A percentile compares a stretch with the other conserved stretches of the same genome.
Evolutionary conservation across 1,140 invertebrate genomes (phyloP).

Genomic region (Trissolcus basalis): DNA sequence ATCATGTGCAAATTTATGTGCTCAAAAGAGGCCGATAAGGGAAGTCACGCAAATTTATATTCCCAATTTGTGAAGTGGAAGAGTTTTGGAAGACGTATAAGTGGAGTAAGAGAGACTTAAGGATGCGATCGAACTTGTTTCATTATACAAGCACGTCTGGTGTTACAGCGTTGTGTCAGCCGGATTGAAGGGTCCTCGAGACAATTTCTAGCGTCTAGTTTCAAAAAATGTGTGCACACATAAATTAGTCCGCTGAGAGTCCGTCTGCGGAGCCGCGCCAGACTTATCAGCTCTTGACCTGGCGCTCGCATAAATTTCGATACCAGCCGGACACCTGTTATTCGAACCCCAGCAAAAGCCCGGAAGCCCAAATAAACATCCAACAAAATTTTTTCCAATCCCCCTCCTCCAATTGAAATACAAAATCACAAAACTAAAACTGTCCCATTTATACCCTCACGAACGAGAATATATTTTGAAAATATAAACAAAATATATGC

Average conservation of each 20-base stretch:
- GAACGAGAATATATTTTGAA: too few relatives aligned
- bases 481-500: too few relatives aligned
- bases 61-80: conserved; percentile 39
- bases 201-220: conserved; percentile 50
- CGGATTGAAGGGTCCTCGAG: conserved; percentile 42
- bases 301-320: conserved; percentile 50
- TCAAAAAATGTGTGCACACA: conserved; percentile 47
- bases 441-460: too few relatives aligned
- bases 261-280: conserved; percentile 10
- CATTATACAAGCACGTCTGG: conserved; percentile 49
- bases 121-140: conserved; percentile 50
- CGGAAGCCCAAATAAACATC: neutral
- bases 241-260: conserved; percentile 50
- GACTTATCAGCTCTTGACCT: conserved; percentile 54
- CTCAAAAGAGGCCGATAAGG: neutral
- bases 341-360: conserved; percentile 9
- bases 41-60: conserved; percentile 36
- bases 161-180: conserved; percentile 43
- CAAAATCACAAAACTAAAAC: too few relatives aligned
- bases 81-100: conserved; percentile 32
- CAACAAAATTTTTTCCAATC: too few relatives aligned
- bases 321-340: conserved; percentile 34
- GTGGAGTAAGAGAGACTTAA: conserved; percentile 37
- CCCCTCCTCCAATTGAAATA: too few relatives aligned
- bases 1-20: too few relatives aligned